A percentile compares a stretch with the other conserved stretches of the same genome.
Evolutionary conservation across 2,113 vertebrate species (phyloP).

Genomic region (Podarcis raffonei): DNA sequence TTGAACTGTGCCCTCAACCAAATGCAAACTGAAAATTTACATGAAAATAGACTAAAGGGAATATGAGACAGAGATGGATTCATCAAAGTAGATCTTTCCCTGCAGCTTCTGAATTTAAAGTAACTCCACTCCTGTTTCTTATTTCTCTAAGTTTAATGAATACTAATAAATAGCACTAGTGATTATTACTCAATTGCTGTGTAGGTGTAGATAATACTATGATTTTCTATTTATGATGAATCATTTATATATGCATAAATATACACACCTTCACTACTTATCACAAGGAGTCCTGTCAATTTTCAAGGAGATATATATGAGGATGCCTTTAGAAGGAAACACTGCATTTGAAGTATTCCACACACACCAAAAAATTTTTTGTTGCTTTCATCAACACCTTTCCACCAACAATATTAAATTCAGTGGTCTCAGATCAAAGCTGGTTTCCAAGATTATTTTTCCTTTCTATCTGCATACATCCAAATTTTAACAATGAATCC

Average conservation of each 20-base stretch:
- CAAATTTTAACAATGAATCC: neutral
- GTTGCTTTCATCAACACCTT: constrained; percentile 13
- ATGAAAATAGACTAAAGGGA: constrained; percentile 6
- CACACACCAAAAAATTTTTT: neutral
- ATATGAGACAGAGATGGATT: neutral
- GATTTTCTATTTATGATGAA: constrained; percentile 9
- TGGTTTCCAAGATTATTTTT: neutral
- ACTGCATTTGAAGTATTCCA: neutral
- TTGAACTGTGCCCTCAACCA: neutral
- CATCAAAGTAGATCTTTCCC: neutral
- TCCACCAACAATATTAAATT: neutral
- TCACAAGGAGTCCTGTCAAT: neutral
- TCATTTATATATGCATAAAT: neutral
- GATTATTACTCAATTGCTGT: constrained; percentile 20
- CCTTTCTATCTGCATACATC: fast-evolving
- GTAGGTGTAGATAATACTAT: neutral
- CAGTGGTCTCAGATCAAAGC: neutral
- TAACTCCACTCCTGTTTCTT: neutral
- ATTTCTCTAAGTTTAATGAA: constrained; percentile 12
- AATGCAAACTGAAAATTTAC: constrained; percentile 35
- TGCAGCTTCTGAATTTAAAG: constrained; percentile 13
- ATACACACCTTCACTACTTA: neutral
- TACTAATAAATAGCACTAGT: neutral
- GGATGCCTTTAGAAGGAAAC: neutral
- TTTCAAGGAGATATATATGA: neutral